These are phyloP conservation scores for Tenthredo distinguenda DNA, from an alignment of 2,888 invertebrate genomes.

Conservation along the genomic window DNA sequence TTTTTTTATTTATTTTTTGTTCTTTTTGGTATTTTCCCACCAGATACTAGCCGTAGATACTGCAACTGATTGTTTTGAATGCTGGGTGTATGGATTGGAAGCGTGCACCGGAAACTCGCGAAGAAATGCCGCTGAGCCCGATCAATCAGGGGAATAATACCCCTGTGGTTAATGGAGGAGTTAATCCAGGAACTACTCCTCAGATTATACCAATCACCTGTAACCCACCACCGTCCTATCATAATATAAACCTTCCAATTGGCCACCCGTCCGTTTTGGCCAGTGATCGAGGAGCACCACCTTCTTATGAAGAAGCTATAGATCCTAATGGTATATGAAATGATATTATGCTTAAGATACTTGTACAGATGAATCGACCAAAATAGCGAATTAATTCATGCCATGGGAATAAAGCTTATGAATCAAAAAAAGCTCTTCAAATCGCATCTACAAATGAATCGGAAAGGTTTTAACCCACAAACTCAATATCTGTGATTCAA, in stretches of 20 bases:
- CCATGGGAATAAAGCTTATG: too few species aligned
- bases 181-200: conserved; percentile 63
- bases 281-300: conserved; percentile 79
- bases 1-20: neutral
- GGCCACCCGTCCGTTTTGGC: conserved; percentile 66
- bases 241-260: conserved; percentile 68
- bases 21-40: neutral
- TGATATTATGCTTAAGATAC: neutral
- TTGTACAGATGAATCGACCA: neutral
- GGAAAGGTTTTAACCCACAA: too few species aligned
- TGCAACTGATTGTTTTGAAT: neutral
- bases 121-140: conserved; percentile 67
- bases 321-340: conserved; percentile 80
- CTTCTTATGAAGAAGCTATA: conserved; percentile 83
- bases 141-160: conserved; percentile 57
- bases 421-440: too few species aligned
- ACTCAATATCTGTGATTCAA: too few species aligned
- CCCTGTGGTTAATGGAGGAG: conserved; percentile 58
- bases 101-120: conserved; percentile 55
- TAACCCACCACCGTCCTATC: conserved; percentile 71
- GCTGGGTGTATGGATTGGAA: conserved; percentile 57
- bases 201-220: conserved; percentile 66
- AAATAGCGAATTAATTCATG: too few species aligned
- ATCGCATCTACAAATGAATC: too few species aligned
- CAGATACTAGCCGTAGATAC: conserved; percentile 28